Evolutionary conservation across 2,113 vertebrate genomes (phyloP).

Genomic region (Atherinomorus stipes): DNA sequence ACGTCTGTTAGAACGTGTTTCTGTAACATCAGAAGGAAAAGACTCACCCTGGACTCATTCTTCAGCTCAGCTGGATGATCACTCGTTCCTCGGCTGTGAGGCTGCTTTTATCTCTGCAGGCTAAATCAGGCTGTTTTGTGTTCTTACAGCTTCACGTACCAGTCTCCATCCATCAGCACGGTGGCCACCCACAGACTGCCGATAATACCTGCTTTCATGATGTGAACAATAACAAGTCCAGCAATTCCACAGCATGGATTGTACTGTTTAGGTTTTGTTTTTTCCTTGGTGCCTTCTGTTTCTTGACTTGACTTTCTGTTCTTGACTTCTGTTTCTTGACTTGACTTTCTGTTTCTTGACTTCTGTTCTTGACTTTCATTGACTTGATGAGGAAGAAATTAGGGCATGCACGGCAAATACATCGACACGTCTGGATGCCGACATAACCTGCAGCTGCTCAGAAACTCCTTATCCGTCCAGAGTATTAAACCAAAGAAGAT

Average conservation of each 20-base stretch:
- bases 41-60: conserved; percentile 5
- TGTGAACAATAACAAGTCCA: not conserved
- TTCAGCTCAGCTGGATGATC: not conserved
- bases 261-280: too few species aligned
- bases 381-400: too few species aligned
- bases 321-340: too few species aligned
- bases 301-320: too few species aligned
- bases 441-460: not conserved
- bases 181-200: rapidly evolving
- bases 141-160: conserved; percentile 12
- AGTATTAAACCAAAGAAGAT: not conserved
- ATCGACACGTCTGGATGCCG: too few species aligned
- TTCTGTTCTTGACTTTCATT: too few species aligned
- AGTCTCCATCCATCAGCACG: conserved; percentile 11
- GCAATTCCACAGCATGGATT: too few species aligned
- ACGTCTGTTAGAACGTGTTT: not conserved
- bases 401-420: too few species aligned
- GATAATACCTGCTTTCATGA: rapidly evolving
- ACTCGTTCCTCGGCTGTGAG: not conserved
- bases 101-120: not conserved
- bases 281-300: too few species aligned
- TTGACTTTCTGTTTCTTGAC: too few species aligned
- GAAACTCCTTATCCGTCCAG: not conserved
- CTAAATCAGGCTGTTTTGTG: not conserved
- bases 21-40: not conserved